Evolutionary conservation across 2,888 invertebrate genomes (phyloP), one percentile per base, ranked within the genome.

Genomic region (Drosophila kanekoi): DNA sequence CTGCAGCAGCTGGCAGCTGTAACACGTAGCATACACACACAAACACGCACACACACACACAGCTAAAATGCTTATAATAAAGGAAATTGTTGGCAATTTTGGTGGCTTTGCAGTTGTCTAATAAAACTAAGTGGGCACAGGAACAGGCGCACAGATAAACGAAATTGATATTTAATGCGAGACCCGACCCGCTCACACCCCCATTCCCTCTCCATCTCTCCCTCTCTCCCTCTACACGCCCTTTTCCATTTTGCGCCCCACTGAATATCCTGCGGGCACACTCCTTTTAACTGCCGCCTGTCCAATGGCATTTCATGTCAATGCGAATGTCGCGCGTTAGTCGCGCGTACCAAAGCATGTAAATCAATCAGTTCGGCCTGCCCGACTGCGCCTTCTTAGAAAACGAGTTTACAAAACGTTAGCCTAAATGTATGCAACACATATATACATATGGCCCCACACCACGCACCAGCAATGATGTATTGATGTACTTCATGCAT

Each of bases 11-110:
- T 74, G 82, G 78, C 84, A 82, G 87, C 85, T 87, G 90, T 84
- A 86, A 77, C 73, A 77, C 73, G 73, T 87, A 79, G 18, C 67
- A 60, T 9, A 13, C 52, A 61, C 59, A 62, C 38, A 58, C 40
- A 37, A 41, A 59, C 43, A 8, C 41, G 65, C 45, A 54, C 59
- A 52, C 44, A 44, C 58, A 60, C 47, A 40, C 14, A 16, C 20
- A 51, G 43, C 48, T 28, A 60, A 64, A 67, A 74, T 62, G 59
- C 66, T 65, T 71, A 81, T 81, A 87, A 87, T 85, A 85, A 85
- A 85, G 87, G 83, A 87, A 85, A 85, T 87, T 87, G 87, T 80
- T 81, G 74, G 87, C 74, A 85, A 85, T 85, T 84, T 85, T 82
- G 57, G 60, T 51, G 63, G 58, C 61, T 58, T 45, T 64, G 52